Conservation (phyloP, 1,140 invertebrate genomes). For the Trinorchestia longiramus region DNA sequence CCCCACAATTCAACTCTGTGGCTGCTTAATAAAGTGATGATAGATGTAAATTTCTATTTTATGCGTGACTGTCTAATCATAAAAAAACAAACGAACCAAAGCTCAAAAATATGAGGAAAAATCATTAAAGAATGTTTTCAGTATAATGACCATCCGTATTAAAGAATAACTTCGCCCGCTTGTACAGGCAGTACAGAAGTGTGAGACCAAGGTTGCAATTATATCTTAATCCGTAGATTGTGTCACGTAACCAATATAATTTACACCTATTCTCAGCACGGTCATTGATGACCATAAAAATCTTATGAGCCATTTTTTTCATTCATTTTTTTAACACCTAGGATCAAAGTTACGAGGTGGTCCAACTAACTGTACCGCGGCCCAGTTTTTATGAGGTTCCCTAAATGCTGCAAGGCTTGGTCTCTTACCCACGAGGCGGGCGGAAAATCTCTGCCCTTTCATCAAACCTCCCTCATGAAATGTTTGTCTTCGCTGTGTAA, state of each 20-base stretch:
- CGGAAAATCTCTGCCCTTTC: not conserved
- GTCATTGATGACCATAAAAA: not conserved
- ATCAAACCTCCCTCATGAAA: not conserved
- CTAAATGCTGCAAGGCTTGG: no score
- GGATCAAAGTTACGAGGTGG: not conserved
- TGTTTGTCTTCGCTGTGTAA: not conserved
- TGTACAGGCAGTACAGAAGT: not conserved
- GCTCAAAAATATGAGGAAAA: not conserved
- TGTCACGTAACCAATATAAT: not conserved
- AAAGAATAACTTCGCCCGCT: not conserved
- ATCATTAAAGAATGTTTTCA: not conserved
- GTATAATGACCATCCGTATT: not conserved
- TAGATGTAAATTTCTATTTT: not conserved
- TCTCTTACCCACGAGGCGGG: not conserved
- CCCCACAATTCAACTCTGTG: not conserved
- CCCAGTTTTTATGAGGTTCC: no score
- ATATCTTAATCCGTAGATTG: not conserved
- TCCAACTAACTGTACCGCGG: not conserved
- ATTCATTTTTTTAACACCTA: no score
- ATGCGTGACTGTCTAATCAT: not conserved
- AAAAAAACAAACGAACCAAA: not conserved
- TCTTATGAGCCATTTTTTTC: not conserved
- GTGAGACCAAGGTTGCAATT: not conserved
- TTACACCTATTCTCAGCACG: not conserved
- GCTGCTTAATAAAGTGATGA: not conserved